Percentiles rank a stretch among this genome's conserved stretches.
These are phyloP conservation scores for Girardinichthys multiradiatus DNA, from an alignment of 2,113 vertebrate genomes.

Conservation along the genomic window DNA sequence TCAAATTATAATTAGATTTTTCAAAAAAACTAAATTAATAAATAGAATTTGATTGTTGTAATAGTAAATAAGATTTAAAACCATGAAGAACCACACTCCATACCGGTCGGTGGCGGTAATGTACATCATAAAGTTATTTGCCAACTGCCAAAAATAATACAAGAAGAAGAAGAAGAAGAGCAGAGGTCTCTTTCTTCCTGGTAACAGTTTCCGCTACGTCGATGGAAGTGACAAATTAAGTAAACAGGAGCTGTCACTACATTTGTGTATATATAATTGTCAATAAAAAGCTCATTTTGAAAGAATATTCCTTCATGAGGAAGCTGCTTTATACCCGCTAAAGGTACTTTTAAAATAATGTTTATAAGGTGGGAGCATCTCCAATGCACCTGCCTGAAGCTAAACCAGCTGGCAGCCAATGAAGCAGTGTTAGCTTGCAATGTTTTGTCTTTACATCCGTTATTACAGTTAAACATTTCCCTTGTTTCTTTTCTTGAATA, in stretches of 20 bases:
- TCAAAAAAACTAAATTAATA: too few relatives aligned
- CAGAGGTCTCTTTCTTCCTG: too few relatives aligned
- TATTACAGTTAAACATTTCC: not conserved
- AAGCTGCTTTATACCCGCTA: not conserved
- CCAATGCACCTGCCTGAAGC: slow-evolving; percentile 14
- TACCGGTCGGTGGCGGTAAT: too few relatives aligned
- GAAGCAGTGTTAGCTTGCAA: slow-evolving; percentile 7
- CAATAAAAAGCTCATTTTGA: not conserved
- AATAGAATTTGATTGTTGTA: too few relatives aligned
- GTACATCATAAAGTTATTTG: too few relatives aligned
- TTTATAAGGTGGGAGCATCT: not conserved
- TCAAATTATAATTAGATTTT: too few relatives aligned
- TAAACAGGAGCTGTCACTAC: slow-evolving; percentile 57
- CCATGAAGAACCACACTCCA: too few relatives aligned
- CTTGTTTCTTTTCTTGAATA: fast-evolving
- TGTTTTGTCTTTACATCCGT: not conserved
- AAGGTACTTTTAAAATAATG: slow-evolving; percentile 37
- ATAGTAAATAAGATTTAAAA: too few relatives aligned
- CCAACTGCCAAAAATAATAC: too few relatives aligned
- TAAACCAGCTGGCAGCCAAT: slow-evolving; percentile 34
- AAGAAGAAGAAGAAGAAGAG: too few relatives aligned
- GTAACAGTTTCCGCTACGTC: slow-evolving; percentile 40
- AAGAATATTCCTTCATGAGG: not conserved
- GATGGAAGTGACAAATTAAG: slow-evolving; percentile 66
- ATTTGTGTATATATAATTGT: slow-evolving; percentile 4